Evolutionary conservation across 2,888 invertebrate genomes (phyloP), one percentile per base, ranked within the genome.

Genomic region (Drosophila anomelani): DNA sequence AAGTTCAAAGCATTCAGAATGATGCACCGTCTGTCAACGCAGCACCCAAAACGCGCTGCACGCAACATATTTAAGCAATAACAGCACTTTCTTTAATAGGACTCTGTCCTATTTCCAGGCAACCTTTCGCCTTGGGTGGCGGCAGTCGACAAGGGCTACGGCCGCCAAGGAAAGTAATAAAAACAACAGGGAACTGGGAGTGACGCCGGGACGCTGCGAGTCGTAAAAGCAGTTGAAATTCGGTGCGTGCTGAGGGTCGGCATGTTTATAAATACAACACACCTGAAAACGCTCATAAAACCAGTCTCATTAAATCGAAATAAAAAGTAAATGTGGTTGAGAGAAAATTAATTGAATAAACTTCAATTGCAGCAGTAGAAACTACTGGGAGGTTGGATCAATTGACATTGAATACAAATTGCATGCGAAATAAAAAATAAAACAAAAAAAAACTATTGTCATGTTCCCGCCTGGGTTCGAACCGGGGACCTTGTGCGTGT

Each of bases 401-500:
- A 15, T 46, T 56, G 56, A 39, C 68, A 56, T 56, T 68, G 39
- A 61, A 38, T 64, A 38, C 39, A 10, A 23, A 68, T 17, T 5
- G 38, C 29, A 41, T 20, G 58, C 39, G 23, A 36, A 46, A 47
- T n/a, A 41, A 34, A 56, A 29, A 23, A 36, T 15, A 41, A 20
- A 20, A 2, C 47, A 60, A 9, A 56, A 61, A 56, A 43, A 49
- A 12, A 9, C 10, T n/a, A 4, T 23, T 12, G 2, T 6, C 3
- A 49, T 91, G 91, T 91, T 91, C 87, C 91, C 91, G 91, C 91
- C 91, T 91, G 91, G 91, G 89, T 90, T 91, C 91, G 91, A 91
- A 91, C 92, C 92, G 91, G 91, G 91, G 91, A 86, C 92, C 91
- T 91, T 91, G 91, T 90, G 91, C 91, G 92, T 91, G 91, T 91